Base-by-base conservation (phyloP, 1,140 invertebrate genomes). In the Microplitis demolitor region DNA sequence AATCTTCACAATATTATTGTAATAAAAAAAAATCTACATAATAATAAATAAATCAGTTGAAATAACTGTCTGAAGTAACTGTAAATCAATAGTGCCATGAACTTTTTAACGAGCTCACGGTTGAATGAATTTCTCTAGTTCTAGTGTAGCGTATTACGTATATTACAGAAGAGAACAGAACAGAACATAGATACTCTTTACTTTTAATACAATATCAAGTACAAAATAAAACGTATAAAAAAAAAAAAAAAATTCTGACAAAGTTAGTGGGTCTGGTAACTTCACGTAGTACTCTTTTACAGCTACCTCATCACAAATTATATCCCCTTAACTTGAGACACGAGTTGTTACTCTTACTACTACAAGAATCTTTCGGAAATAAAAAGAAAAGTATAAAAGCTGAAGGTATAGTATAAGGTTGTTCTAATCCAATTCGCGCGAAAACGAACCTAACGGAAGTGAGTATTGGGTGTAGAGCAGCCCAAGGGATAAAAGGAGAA, bases 341-440 rank as follows among this genome's bases (percentile, higher is more conserved):
- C 11, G 39, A 45, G 39, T 45, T 45, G 6, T 45, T 45, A 24
- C 24, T 45, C 39, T 6, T 8, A 45, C 6, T 45, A 45, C 5
- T 45, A 45, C 11, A 45, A 24, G 24, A 34, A 61, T 45, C 3
- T 45, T 45, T 45, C 11, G 39, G 58, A 61, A 13, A 11, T 5
- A 33, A 56, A 13, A 56, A 14, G 11, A 61, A 33, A 13, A 33
- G 4, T 5, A 63, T 13, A 63, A 16, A 70, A 45, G 61, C 39
- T 35, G 37, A 72, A 58, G 5, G 24, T 24, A 53, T 33, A 6
- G 64, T 67, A 54, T 9, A 58, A 56, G 35, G 37, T 54, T 24
- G 81, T 83, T 85, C 79, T 84, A 84, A 85, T 84, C 81, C 79
- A 83, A 78, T 85, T 84, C 78, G 78, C 79, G 80, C 73, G 83